A percentile compares a stretch with the other conserved stretches of the same genome.
Evolutionary conservation across 2,888 invertebrate genomes (phyloP).

Genomic region (Meloe dianella): DNA sequence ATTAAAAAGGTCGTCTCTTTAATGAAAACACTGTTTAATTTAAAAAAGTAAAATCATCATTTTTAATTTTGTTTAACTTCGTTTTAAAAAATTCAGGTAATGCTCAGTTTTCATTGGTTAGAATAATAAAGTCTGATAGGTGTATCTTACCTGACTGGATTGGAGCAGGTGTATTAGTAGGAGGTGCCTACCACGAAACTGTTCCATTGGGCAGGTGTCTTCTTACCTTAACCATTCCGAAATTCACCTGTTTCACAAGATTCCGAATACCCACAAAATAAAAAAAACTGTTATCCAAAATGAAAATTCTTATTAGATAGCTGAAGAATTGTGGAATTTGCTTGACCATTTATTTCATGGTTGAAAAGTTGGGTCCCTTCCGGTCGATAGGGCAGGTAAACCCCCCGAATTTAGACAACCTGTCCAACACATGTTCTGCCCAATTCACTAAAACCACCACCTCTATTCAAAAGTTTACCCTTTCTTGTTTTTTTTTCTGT

Average conservation of each 20-base stretch:
- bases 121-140: neutral
- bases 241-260: neutral
- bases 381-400: constrained; percentile 9
- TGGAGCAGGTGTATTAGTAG: constrained; percentile 42
- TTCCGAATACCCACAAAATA: neutral
- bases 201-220: constrained; percentile 30
- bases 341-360: neutral
- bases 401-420: constrained; percentile 13
- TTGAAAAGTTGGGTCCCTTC: constrained; percentile 9
- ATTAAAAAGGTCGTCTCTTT: neutral
- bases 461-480: neutral
- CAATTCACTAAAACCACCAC: neutral
- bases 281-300: no score
- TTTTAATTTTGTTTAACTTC: neutral
- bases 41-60: neutral
- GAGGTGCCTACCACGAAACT: constrained; percentile 33
- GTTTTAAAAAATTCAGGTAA: neutral
- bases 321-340: no score
- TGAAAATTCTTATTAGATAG: no score
- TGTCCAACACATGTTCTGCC: constrained; percentile 13
- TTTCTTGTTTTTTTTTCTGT: neutral
- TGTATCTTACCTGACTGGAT: constrained; percentile 28
- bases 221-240: neutral
- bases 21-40: neutral
- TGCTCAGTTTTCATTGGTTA: constrained; percentile 1